Evolutionary conservation across 2,888 invertebrate genomes (phyloP).

Genomic region (Raillietiella orientalis): DNA sequence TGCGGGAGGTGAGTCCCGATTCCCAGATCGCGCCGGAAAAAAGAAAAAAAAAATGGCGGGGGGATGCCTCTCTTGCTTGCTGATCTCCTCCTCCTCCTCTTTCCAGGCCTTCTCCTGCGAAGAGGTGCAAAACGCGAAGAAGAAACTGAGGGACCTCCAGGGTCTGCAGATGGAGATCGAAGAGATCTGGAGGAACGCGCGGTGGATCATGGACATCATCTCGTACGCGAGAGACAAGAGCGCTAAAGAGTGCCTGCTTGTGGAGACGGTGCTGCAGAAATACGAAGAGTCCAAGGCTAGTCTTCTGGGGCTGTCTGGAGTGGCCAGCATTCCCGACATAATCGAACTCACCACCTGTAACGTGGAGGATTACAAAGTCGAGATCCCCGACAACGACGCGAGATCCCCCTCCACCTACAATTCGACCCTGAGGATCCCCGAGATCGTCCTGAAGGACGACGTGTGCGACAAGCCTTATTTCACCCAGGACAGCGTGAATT

Average conservation of each 20-base stretch:
- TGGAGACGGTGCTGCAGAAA: too few species aligned
- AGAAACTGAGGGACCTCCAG: constrained; percentile 42
- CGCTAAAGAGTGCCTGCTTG: constrained; percentile 13
- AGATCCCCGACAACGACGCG: too few species aligned
- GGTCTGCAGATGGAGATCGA: constrained; percentile 59
- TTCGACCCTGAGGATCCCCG: too few species aligned
- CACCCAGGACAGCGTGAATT: too few species aligned
- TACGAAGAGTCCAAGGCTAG: too few species aligned
- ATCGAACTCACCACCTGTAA: too few species aligned
- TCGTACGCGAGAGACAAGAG: constrained; percentile 57
- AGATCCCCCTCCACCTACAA: too few species aligned
- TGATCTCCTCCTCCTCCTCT: neutral
- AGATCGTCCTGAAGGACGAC: too few species aligned
- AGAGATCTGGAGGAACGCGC: constrained; percentile 59
- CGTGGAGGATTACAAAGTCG: too few species aligned
- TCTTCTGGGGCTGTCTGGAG: too few species aligned
- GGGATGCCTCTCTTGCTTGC: neutral
- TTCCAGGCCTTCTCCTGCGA: constrained; percentile 50
- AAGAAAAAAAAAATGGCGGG: neutral
- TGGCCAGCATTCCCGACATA: too few species aligned
- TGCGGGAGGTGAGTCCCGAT: constrained; percentile 35
- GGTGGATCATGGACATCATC: constrained; percentile 90
- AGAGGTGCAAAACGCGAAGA: constrained; percentile 55
- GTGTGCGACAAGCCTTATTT: too few species aligned
- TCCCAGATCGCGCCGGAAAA: neutral